A percentile compares a stretch with the other conserved stretches of the same genome.
Evolutionary conservation across 2,888 invertebrate species (phyloP).

Genomic region (Dynastes grantii): DNA sequence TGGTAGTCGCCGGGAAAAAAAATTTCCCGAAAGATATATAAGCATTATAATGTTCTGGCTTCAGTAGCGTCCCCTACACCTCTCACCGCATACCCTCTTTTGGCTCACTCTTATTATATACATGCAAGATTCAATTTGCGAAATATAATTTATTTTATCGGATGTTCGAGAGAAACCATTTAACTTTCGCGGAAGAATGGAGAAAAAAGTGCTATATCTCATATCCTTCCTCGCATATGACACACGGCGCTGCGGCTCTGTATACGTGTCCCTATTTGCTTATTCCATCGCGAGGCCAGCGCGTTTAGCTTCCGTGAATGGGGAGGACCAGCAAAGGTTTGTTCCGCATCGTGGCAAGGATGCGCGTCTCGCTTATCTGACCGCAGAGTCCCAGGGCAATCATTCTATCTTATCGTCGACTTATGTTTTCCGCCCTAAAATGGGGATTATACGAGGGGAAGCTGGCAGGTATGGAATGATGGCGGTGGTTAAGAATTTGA

Average conservation of each 20-base stretch:
- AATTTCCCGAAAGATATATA: background rate
- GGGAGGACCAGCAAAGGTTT: background rate
- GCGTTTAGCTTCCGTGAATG: background rate
- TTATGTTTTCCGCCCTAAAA: conserved; percentile 32
- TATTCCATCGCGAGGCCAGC: conserved; percentile 10
- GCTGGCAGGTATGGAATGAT: conserved; percentile 1
- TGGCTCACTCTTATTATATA: conserved; percentile 27
- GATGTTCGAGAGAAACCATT: conserved; percentile 39
- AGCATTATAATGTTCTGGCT: background rate
- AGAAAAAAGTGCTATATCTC: conserved; percentile 30
- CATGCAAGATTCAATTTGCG: conserved; percentile 47
- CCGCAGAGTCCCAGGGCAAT: conserved; percentile 34
- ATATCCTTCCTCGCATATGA: conserved; percentile 16
- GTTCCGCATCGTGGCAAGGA: background rate
- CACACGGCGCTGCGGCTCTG: background rate
- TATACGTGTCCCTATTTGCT: conserved; percentile 38
- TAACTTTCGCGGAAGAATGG: conserved; percentile 34
- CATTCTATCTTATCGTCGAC: conserved; percentile 38
- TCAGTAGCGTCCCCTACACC: background rate
- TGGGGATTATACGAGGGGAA: conserved; percentile 12
- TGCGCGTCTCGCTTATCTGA: conserved; percentile 21
- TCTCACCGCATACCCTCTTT: background rate
- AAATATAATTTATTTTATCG: conserved; percentile 48
- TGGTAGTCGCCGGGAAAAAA: background rate
- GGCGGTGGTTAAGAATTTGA: too few species aligned